phyloP scores from a whole-genome alignment of 1,140 invertebrate genomes.

The Tachypleus tridentatus region DNA sequence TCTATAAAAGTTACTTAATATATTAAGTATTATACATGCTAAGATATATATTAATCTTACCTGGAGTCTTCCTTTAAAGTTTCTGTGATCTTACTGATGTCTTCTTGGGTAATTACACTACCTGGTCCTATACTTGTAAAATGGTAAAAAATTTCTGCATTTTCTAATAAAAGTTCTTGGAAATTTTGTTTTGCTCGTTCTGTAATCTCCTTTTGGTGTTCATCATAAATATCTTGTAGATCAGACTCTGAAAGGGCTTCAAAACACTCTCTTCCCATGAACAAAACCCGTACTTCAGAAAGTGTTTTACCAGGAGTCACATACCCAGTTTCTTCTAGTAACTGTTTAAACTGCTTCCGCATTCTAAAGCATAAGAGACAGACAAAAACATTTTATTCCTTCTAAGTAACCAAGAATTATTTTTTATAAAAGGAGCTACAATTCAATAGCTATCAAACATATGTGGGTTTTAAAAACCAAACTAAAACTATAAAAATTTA shows the following conservation, averaged over 20 bases:
- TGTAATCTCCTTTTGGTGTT: constrained; percentile 84
- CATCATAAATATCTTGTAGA: constrained; percentile 84
- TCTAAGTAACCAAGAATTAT: too few species aligned
- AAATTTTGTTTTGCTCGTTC: constrained; percentile 85
- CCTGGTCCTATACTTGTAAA: constrained; percentile 79
- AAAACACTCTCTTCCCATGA: constrained; percentile 91
- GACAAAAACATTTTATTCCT: too few species aligned
- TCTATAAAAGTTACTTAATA: too few species aligned
- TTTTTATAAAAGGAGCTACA: too few species aligned
- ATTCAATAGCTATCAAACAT: too few species aligned
- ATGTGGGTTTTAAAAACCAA: too few species aligned
- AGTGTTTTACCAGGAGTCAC: constrained; percentile 81
- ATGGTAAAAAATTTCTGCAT: constrained; percentile 88
- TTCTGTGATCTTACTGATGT: constrained; percentile 86
- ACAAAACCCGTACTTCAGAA: constrained; percentile 80
- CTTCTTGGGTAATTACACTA: constrained; percentile 82
- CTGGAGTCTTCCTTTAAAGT: constrained; percentile 81
- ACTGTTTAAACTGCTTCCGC: constrained; percentile 73
- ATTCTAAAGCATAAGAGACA: constrained; percentile 30
- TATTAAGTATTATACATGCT: too few species aligned
- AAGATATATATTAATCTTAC: constrained; percentile 32
- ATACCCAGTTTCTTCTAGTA: constrained; percentile 87
- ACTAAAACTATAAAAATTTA: too few species aligned
- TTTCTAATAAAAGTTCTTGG: constrained; percentile 81
- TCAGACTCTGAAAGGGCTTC: constrained; percentile 80